Conservation (phyloP, 2,113 vertebrate species). For the Apus apus region DNA sequence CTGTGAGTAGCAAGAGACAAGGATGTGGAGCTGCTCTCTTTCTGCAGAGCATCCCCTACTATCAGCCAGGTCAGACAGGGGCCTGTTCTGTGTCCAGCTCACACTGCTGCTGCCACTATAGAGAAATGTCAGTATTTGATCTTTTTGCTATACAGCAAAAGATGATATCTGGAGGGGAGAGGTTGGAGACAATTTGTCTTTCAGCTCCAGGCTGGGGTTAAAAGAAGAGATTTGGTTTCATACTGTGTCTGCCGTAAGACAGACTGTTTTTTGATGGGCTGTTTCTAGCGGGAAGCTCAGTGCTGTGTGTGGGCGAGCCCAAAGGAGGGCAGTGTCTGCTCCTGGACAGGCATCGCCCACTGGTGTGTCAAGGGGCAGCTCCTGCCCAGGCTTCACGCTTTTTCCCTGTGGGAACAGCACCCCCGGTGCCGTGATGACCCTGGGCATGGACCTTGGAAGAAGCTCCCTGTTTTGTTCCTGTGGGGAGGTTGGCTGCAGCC, state of each 20-base stretch:
- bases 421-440: rapidly evolving
- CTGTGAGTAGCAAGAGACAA: not conserved
- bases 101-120: not conserved
- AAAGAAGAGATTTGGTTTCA: not conserved
- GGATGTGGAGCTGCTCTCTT: not conserved
- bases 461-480: not conserved
- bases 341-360: not conserved
- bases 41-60: not conserved
- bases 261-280: too few species aligned
- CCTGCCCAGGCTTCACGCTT: not conserved
- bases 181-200: not conserved
- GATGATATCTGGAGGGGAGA: not conserved
- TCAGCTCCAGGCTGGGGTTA: not conserved
- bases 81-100: not conserved
- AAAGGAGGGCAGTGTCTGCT: not conserved
- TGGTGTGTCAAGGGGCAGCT: not conserved
- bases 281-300: not conserved
- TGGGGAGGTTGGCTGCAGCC: rapidly evolving
- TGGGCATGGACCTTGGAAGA: not conserved
- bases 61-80: not conserved
- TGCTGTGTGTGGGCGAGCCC: not conserved
- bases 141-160: not conserved
- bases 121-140: not conserved
- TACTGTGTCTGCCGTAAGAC: rapidly evolving
- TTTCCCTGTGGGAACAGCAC: not conserved